Evolutionary conservation across 2,797 vertebrate genomes (phyloP), one percentile per base, ranked within the genome.

Genomic region (Melanogrammus aeglefinus): DNA sequence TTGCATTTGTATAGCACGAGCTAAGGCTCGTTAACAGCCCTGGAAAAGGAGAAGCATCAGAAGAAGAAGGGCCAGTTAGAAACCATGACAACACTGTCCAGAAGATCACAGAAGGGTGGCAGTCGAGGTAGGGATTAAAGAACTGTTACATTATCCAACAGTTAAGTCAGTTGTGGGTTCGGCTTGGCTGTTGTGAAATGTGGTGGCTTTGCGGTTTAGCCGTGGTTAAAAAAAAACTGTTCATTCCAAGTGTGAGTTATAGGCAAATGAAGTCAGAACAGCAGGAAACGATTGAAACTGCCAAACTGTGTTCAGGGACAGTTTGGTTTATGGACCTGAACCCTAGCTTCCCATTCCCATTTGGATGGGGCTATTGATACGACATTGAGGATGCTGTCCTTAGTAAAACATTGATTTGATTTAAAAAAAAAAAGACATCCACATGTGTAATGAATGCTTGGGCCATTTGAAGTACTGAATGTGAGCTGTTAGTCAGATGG

Each of bases 41-140:
- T 29, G n/a, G 77, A 41, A 39, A 18, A 78, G 57, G 6, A 24
- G 63, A 69, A 24, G 63, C 14, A 51, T 16, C 18, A 51, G 38
- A 39, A 39, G 38, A 51, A 24, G 6, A 8, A 3, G 5, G 24
- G 63, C 24, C 24, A 27, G 63, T 69, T 69, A 27, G 63, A 69
- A 69, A 69, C 63, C 63, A 27, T 69, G 63, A 69, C 63, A 69
- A 69, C 63, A 13, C 63, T 27, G 63, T 69, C 63, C 57, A 63
- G 57, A 63, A 71, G 75, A 75, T 81, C 13, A 41, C 0, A 66
- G 79, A 86, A 87, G 39, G 8, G 12, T 33, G 38, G n/a, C 57
- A 27, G 29, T 35, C 78, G 27, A 63, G 51, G 75, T 21, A 72
- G 14, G 77, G 6, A 75, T 82, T 24, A n/a, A 63, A 63, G 79